Conservation (phyloP, 2,113 vertebrate genomes). For the Syngnathoides biaculeatus region DNA sequence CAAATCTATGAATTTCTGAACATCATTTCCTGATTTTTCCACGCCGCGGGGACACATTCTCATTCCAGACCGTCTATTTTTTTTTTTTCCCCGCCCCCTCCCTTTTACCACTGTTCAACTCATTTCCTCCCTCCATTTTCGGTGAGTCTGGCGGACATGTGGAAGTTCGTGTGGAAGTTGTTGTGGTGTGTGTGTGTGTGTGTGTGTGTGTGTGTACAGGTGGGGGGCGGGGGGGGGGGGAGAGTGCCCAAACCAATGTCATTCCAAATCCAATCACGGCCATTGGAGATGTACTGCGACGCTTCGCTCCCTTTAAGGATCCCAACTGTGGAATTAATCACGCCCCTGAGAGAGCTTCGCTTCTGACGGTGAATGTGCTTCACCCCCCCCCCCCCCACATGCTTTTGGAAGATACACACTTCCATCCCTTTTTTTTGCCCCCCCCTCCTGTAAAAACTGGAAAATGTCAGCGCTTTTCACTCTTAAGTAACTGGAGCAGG, state of each 20-base stretch:
- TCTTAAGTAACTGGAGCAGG: slow-evolving; percentile 23
- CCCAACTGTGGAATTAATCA: slow-evolving; percentile 34
- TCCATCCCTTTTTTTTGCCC: slow-evolving; percentile 18
- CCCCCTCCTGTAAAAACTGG: background rate
- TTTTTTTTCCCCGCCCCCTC: background rate
- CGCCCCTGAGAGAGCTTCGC: slow-evolving; percentile 39
- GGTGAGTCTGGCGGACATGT: slow-evolving; percentile 60
- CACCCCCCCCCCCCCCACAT: slow-evolving; percentile 35
- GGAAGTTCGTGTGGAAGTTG: slow-evolving; percentile 2
- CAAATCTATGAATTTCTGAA: slow-evolving; percentile 79
- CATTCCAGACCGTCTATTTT: slow-evolving; percentile 66
- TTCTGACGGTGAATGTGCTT: slow-evolving; percentile 26
- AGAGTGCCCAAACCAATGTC: slow-evolving; percentile 27
- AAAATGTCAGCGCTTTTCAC: slow-evolving; percentile 25
- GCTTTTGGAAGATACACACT: slow-evolving; percentile 43
- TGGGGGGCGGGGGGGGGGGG: slow-evolving; percentile 1
- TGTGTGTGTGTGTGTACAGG: slow-evolving; percentile 9
- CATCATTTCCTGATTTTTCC: slow-evolving; percentile 74
- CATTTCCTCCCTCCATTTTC: slow-evolving; percentile 62
- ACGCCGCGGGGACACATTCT: slow-evolving; percentile 70
- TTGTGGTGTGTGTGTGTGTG: background rate
- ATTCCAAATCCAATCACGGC: slow-evolving; percentile 49
- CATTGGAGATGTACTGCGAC: slow-evolving; percentile 26
- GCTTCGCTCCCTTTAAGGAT: slow-evolving; percentile 30
- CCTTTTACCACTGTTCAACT: slow-evolving; percentile 39